Evolutionary conservation across 1,140 invertebrate species (phyloP).

Genomic region (Drosophila miranda): DNA sequence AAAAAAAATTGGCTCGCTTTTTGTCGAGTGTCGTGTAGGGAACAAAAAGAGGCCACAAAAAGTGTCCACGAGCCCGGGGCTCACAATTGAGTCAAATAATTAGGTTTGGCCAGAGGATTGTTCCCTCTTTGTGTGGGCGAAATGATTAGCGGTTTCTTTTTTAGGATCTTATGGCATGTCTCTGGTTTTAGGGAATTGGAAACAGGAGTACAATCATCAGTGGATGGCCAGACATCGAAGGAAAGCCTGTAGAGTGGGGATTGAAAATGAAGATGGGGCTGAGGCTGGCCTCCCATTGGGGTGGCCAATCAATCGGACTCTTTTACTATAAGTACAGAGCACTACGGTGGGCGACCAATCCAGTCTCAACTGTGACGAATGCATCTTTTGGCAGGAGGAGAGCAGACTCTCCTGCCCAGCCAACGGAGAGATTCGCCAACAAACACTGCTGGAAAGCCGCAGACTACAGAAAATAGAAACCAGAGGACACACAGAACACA

Average conservation of each 20-base stretch:
- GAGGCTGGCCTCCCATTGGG: background rate
- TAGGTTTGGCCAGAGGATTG: conserved; percentile 61
- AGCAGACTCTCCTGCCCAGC: no score
- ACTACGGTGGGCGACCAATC: conserved; percentile 55
- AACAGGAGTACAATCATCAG: conserved; percentile 12
- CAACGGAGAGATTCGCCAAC: conserved; percentile 68
- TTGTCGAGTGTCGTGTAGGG: conserved; percentile 37
- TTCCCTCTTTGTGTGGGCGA: conserved; percentile 51
- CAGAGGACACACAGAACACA: background rate
- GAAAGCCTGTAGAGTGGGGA: background rate
- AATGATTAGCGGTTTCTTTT: conserved; percentile 76
- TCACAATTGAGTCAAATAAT: conserved; percentile 73
- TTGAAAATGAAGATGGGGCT: conserved; percentile 11
- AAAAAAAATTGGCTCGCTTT: conserved; percentile 78
- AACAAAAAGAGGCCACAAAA: conserved; percentile 43
- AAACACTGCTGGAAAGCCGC: conserved; percentile 74
- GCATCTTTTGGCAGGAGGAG: conserved; percentile 6
- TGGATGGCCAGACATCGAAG: conserved; percentile 4
- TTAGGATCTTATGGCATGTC: conserved; percentile 19
- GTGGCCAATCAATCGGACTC: conserved; percentile 58
- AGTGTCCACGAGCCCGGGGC: conserved; percentile 45
- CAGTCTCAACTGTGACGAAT: conserved; percentile 36
- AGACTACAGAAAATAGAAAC: conserved; percentile 11
- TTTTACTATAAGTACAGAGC: conserved; percentile 73
- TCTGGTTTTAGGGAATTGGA: conserved; percentile 3